Percentiles rank a stretch among this genome's conserved stretches.
These are phyloP conservation scores for Marisa cornuarietis DNA, from an alignment of 1,140 invertebrate genomes.

Conservation along the genomic window DNA sequence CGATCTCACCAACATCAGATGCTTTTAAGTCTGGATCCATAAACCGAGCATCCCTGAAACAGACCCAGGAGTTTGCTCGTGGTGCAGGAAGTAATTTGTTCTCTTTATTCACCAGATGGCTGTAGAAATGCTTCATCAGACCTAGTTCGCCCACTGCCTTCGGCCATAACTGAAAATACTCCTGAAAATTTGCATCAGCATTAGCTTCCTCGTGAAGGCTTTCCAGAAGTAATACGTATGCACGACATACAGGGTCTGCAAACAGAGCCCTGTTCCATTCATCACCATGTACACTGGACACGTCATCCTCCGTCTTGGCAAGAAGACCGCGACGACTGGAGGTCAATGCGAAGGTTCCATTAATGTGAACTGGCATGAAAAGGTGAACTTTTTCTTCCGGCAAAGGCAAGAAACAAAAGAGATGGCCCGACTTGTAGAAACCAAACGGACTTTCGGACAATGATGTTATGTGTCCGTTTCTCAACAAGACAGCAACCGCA, in stretches of 20 bases:
- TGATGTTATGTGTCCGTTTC: neutral
- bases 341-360: slow-evolving; percentile 45
- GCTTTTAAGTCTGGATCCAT: neutral
- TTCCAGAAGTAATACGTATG: slow-evolving; percentile 11
- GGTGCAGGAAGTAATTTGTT: neutral
- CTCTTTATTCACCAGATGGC: slow-evolving; percentile 1
- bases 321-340: slow-evolving; percentile 33
- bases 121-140: slow-evolving; percentile 1
- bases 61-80: neutral
- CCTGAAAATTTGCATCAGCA: neutral
- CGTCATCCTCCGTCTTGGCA: slow-evolving; percentile 33
- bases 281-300: slow-evolving; percentile 4
- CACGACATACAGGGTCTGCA: slow-evolving; percentile 11
- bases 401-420: slow-evolving; percentile 46
- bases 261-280: slow-evolving; percentile 47
- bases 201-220: neutral
- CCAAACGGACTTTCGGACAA: slow-evolving; percentile 4
- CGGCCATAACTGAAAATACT: slow-evolving; percentile 18
- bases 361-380: slow-evolving; percentile 34
- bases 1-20: neutral
- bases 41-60: neutral
- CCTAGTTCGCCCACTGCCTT: neutral
- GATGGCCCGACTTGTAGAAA: slow-evolving; percentile 15
- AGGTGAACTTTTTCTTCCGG: slow-evolving; percentile 23
- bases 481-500: neutral